phyloP scores from a whole-genome alignment of 2,888 invertebrate species.

The Drosophila seclusa region DNA sequence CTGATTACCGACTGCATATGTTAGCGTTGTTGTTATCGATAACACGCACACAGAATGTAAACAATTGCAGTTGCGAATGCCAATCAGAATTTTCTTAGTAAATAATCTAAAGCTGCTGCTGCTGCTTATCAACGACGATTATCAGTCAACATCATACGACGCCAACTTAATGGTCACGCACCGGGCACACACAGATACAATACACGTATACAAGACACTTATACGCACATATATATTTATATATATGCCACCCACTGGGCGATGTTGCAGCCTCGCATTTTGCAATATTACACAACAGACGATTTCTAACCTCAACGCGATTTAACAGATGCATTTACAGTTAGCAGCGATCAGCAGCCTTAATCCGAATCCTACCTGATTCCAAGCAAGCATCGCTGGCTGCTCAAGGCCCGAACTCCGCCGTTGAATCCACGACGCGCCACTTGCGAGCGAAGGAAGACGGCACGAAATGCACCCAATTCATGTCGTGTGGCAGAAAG shows the following conservation, averaged over 20 bases:
- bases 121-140: constrained; percentile 42
- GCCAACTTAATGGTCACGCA: constrained; percentile 45
- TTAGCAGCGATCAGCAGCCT: neutral
- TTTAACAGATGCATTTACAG: constrained; percentile 3
- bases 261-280: constrained; percentile 42
- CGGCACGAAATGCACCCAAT: constrained; percentile 86
- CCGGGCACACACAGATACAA: constrained; percentile 25
- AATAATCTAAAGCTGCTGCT: neutral
- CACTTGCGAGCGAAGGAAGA: constrained; percentile 86
- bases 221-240: constrained; percentile 2
- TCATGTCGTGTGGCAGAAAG: constrained; percentile 89
- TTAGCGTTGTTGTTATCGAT: constrained; percentile 37
- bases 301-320: constrained; percentile 83
- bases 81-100: constrained; percentile 37
- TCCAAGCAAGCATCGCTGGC: constrained; percentile 59
- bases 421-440: constrained; percentile 74
- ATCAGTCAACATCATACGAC: constrained; percentile 61
- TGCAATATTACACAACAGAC: constrained; percentile 84
- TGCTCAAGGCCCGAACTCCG: constrained; percentile 74
- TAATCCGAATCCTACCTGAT: constrained; percentile 70
- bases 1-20: constrained; percentile 2
- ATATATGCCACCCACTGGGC: constrained; percentile 23
- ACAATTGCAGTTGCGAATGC: constrained; percentile 37
- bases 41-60: constrained; percentile 36
- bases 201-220: constrained; percentile 1